These are phyloP conservation scores for Toxotes lorentzi DNA, from an alignment of 2,797 vertebrate species.

Conservation along the genomic window DNA sequence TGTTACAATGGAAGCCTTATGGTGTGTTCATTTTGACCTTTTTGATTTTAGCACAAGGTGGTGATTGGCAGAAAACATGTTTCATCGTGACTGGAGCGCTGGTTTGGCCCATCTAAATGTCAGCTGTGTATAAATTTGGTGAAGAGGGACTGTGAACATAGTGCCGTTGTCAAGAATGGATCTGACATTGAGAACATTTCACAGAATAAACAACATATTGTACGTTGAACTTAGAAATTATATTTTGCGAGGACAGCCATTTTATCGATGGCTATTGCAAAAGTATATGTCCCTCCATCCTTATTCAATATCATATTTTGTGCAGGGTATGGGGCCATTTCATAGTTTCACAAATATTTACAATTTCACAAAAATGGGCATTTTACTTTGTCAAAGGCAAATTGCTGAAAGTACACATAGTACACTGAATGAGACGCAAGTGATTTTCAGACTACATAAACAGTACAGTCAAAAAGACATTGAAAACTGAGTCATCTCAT, in stretches of 20 bases:
- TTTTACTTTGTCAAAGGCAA: conserved; percentile 44
- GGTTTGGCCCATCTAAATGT: conserved; percentile 72
- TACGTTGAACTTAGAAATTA: not conserved
- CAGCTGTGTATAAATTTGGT: conserved; percentile 67
- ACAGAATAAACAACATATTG: conserved; percentile 26
- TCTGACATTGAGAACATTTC: conserved; percentile 25
- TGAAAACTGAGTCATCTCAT: conserved; percentile 42
- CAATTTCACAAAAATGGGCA: conserved; percentile 24
- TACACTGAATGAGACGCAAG: conserved; percentile 29
- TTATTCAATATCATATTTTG: not conserved
- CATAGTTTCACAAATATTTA: conserved; percentile 10
- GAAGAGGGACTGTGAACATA: conserved; percentile 37
- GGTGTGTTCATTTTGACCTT: conserved; percentile 69
- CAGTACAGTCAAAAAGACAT: conserved; percentile 22
- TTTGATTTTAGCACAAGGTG: conserved; percentile 74
- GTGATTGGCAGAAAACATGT: conserved; percentile 73
- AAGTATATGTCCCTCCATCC: not conserved
- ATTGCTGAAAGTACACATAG: conserved; percentile 37
- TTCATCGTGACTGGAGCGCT: conserved; percentile 67
- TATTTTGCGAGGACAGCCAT: not conserved
- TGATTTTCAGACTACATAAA: conserved; percentile 56
- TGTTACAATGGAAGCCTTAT: conserved; percentile 77
- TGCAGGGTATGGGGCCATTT: not conserved
- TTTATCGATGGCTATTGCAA: not conserved
- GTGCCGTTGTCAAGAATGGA: conserved; percentile 37